A percentile compares a stretch with the other conserved stretches of the same genome.
These are phyloP conservation scores for Gymnopithys bicolor DNA, from an alignment of 2,797 vertebrate genomes.

Conservation along the genomic window DNA sequence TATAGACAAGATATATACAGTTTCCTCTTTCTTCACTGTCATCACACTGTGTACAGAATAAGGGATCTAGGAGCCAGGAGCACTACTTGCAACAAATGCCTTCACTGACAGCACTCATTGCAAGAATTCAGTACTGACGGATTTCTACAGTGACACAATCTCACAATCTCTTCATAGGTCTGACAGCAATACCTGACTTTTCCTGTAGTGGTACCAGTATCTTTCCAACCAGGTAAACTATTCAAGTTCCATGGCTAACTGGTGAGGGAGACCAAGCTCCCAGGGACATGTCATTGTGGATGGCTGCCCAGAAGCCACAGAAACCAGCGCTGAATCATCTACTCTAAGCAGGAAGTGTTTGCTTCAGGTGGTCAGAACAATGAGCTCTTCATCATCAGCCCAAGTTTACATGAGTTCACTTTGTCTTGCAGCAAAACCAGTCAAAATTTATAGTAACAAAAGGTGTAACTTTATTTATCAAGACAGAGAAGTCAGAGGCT, in stretches of 20 bases:
- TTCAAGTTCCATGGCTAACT: background rate
- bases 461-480: background rate
- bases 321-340: background rate
- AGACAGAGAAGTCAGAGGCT: background rate
- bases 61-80: background rate
- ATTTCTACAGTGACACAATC: background rate
- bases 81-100: background rate
- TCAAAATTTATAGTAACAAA: background rate
- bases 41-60: background rate
- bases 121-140: background rate
- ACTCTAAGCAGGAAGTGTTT: background rate
- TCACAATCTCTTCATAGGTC: background rate
- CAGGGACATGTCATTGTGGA: background rate
- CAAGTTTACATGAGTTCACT: background rate
- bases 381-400: background rate
- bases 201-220: background rate
- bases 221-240: background rate
- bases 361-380: background rate
- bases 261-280: background rate
- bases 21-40: background rate
- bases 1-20: background rate
- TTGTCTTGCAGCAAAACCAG: background rate
- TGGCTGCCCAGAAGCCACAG: background rate
- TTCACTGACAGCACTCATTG: background rate
- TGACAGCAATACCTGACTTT: background rate